Evolutionary conservation across 2,888 invertebrate genomes (phyloP).

Genomic region (Drosophila rellima): DNA sequence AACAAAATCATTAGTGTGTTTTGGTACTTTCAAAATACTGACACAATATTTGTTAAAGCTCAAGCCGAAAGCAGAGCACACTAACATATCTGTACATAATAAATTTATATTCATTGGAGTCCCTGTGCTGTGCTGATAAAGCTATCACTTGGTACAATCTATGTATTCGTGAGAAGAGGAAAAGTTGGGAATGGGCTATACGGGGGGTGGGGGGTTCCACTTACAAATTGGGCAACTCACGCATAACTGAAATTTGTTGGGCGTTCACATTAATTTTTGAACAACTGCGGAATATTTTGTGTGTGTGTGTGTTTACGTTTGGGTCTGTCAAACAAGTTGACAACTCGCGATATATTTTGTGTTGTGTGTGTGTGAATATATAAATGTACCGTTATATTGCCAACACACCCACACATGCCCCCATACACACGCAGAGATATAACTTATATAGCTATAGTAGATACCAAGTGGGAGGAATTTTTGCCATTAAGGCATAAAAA

Average conservation of each 20-base stretch:
- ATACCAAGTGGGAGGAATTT: constrained; percentile 1
- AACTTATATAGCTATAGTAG: constrained; percentile 37
- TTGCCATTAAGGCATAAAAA: constrained; percentile 63
- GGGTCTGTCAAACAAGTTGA: constrained; percentile 58
- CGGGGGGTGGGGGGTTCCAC: too few relatives aligned
- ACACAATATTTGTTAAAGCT: constrained; percentile 4
- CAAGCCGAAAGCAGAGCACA: not conserved
- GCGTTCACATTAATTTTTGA: constrained; percentile 55
- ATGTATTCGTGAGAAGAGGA: too few relatives aligned
- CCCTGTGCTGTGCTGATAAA: constrained; percentile 15
- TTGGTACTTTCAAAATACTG: not conserved
- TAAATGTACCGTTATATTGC: constrained; percentile 37
- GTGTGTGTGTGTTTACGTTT: constrained; percentile 7
- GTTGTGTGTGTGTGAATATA: constrained; percentile 24
- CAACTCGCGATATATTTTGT: constrained; percentile 35
- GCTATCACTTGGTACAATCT: constrained; percentile 21
- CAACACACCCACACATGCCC: constrained; percentile 25
- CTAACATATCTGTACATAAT: not conserved
- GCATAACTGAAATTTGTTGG: constrained; percentile 47
- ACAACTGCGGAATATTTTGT: constrained; percentile 31
- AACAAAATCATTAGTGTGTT: not conserved
- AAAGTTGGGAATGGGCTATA: not conserved
- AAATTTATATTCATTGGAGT: not conserved
- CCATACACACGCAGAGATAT: constrained; percentile 22
- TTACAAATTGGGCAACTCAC: constrained; percentile 50